Conservation (phyloP, 2,797 vertebrate species). For the Urocyon cinereoargenteus region DNA sequence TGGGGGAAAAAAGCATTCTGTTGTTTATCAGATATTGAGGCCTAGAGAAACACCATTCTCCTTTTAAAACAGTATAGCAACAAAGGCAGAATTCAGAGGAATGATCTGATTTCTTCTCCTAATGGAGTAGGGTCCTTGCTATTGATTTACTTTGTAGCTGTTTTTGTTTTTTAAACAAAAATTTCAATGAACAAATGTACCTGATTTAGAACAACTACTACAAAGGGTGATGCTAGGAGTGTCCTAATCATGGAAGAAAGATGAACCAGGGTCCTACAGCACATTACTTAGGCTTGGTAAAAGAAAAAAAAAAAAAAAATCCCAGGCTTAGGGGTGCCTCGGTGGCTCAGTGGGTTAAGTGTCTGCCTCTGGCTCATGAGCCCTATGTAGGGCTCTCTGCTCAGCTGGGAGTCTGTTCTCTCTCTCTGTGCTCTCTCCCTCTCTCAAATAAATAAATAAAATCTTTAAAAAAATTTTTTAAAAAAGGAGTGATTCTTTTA, state of each 20-base stretch:
- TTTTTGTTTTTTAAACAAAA: not conserved
- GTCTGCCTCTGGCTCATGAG: no score
- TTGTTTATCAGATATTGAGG: not conserved
- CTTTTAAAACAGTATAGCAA: not conserved
- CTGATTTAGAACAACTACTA: not conserved
- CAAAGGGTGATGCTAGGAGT: not conserved
- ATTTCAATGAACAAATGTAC: not conserved
- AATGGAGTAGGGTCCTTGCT: not conserved
- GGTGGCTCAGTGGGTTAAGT: no score
- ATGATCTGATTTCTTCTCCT: not conserved
- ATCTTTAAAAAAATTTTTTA: no score
- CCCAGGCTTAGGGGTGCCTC: no score
- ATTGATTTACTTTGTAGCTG: not conserved
- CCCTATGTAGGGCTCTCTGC: no score
- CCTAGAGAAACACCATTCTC: not conserved
- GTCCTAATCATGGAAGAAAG: not conserved
- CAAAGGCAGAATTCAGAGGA: not conserved
- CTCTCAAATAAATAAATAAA: no score
- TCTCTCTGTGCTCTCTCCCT: no score
- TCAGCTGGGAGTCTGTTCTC: no score
- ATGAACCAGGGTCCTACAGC: not conserved
- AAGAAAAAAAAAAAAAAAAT: no score
- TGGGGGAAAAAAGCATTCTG: fast-evolving
- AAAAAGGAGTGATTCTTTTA: not conserved
- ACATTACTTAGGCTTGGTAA: not conserved